Evolutionary conservation across 2,113 vertebrate species (phyloP), one percentile per base, ranked within the genome.

Genomic region (Cololabis saira): DNA sequence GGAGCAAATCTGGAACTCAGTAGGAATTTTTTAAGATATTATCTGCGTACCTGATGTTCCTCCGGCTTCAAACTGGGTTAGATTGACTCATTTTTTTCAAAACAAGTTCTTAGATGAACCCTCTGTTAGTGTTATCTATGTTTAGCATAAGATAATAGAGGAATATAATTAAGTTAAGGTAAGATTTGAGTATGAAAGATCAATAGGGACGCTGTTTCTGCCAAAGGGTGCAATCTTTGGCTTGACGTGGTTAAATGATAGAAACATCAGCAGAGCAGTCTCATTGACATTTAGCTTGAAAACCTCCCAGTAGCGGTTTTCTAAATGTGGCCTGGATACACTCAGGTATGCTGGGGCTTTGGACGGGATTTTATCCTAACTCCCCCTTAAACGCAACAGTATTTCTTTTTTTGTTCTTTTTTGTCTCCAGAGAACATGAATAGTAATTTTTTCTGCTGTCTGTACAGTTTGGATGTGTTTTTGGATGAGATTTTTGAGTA

Each of bases 231-330:
- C 1, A 52, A 79, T 82, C 65, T 71, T 15, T 54, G 65, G 75
- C 70, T 85, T 88, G 87, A 86, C 83, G 83, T 84, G 78, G 85
- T 82, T 72, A 79, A 85, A 90, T 84, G 57, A 15, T 71, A 87
- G 70, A 81, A 84, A 87, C 71, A 84, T 81, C 71, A 86, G 83
- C 76, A 85, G 67, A 71, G 64, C 51, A 59, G 56, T 73, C 71
- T 81, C 27, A 60, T 51, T 70, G 74, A 87, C 72, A 80, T 80
- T 85, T 76, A 85, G 65, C 76, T 75, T 17, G 17, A 66, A 69
- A 80, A 81, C 68, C 53, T 67, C 37, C 74, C 76, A 53, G 66
- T 64, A 52, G 73, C 71, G 40, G 56, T 76, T 80, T 85, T 81
- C 74, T 76, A 69, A 84, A 72, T 65, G 59, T 78, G 71, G 50